Base-by-base conservation (phyloP, 2,797 vertebrate genomes). In the Garrulus glandarius region DNA sequence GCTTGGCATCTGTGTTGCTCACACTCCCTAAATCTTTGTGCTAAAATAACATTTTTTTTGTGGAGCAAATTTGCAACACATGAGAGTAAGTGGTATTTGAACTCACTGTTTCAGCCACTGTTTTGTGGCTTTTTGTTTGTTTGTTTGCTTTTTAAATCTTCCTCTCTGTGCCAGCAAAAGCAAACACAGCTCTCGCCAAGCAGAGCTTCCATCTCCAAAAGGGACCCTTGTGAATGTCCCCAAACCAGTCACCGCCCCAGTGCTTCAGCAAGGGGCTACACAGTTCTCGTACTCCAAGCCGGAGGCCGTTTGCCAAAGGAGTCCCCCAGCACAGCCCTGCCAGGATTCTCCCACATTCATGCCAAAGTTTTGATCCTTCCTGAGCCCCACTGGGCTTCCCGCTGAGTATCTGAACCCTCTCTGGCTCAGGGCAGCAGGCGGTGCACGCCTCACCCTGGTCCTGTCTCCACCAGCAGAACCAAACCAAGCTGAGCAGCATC, bases 291-390 rank as follows among this genome's bases (percentile, higher is more conserved):
- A 15, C 37, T 5, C 44, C 15, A 26, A 56, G 41, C 19, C 0
- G 0, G 34, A 34, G 29, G 27, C 44, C 0, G 0, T 26, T 50
- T 20, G 26, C 41, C 21, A 4, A 2, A 63, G 34, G 61, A 50
- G 20, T 19, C 2, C 0, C 5, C 44, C 6, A 3, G 61, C 5
- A 0, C 34, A 52, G 71, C 84, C 26, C 23, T 43, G 37, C 12
- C 50, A 13, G 8, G 6, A 1, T 0, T 21, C 34, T 53, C 24
- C 36, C 1, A 4, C 21, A 14, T 3, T 8, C 41, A 3, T 2
- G 6, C 12, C 36, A 3, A 16, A 27, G 57, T 11, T 59, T 5
- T 36, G 32, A 37, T 34, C 15, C 60, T 29, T 21, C 29, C 39
- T 3, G 55, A 41, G 39, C 14, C 47, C 11, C 30, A 0, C 11